Percentiles rank a stretch among this genome's conserved stretches.
phyloP scores from a whole-genome alignment of 2,888 invertebrate species.

The Tetranychus truncatus region DNA sequence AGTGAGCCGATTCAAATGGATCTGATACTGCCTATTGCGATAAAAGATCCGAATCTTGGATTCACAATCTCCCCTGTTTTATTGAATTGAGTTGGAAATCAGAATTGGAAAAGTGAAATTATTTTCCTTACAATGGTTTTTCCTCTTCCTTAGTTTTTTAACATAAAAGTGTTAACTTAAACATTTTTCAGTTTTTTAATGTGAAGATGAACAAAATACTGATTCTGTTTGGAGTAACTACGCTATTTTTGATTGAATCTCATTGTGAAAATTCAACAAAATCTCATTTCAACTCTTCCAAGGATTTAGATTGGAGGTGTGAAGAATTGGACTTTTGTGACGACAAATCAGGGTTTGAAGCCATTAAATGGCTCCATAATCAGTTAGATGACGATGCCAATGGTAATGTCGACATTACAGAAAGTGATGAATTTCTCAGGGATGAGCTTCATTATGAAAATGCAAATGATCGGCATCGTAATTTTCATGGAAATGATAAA shows the following conservation, averaged over 20 bases:
- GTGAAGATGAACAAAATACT: neutral
- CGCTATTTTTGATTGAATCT: neutral
- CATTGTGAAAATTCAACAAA: neutral
- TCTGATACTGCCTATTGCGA: no score
- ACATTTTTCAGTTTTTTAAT: neutral
- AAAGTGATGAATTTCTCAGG: constrained; percentile 91
- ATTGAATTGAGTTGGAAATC: no score
- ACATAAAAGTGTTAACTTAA: neutral
- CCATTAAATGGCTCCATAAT: constrained; percentile 72
- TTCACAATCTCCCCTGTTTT: no score
- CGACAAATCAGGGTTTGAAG: constrained; percentile 73
- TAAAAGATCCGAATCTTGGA: no score
- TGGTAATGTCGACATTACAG: constrained; percentile 86
- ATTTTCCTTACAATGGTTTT: no score
- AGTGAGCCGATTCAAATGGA: no score
- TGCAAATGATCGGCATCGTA: constrained; percentile 73
- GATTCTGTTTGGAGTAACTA: neutral
- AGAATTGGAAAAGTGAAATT: no score
- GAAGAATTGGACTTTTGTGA: constrained; percentile 23
- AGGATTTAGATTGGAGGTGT: neutral
- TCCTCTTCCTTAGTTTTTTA: no score
- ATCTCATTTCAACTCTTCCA: neutral
- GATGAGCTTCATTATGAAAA: constrained; percentile 91
- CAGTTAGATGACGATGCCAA: constrained; percentile 94
- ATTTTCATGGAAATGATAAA: constrained; percentile 90